phyloP scores from a whole-genome alignment of 2,113 vertebrate genomes.

The Neopipo cinnamomea region DNA sequence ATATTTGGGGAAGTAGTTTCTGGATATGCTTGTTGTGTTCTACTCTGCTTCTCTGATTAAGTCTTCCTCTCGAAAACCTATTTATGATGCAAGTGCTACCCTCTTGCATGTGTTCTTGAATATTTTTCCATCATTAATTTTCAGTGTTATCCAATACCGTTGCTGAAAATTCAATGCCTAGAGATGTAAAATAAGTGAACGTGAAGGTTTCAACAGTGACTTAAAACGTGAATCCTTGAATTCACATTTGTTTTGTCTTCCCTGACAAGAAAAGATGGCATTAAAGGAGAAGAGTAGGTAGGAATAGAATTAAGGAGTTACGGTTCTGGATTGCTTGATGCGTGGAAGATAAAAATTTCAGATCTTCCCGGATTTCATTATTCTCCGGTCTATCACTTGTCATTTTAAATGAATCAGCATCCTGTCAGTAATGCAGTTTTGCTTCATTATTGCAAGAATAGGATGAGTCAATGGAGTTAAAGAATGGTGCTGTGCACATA shows the following conservation, averaged over 20 bases:
- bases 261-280: background rate
- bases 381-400: background rate
- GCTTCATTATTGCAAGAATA: background rate
- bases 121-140: background rate
- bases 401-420: conserved; percentile 1
- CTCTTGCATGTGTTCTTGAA: background rate
- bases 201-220: background rate
- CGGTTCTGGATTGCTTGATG: background rate
- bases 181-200: background rate
- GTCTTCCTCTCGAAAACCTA: background rate
- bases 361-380: background rate
- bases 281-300: background rate
- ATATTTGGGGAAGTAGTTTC: background rate
- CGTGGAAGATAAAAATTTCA: background rate
- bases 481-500: background rate
- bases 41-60: background rate
- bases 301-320: background rate
- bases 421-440: background rate
- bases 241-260: background rate
- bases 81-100: background rate
- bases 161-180: background rate
- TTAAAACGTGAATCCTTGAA: background rate
- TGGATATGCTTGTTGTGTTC: background rate
- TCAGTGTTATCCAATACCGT: background rate
- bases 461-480: background rate